Percentiles rank a stretch among this genome's conserved stretches.
Conservation (phyloP, 2,888 invertebrate species). For the Apocheima hispidaria region DNA sequence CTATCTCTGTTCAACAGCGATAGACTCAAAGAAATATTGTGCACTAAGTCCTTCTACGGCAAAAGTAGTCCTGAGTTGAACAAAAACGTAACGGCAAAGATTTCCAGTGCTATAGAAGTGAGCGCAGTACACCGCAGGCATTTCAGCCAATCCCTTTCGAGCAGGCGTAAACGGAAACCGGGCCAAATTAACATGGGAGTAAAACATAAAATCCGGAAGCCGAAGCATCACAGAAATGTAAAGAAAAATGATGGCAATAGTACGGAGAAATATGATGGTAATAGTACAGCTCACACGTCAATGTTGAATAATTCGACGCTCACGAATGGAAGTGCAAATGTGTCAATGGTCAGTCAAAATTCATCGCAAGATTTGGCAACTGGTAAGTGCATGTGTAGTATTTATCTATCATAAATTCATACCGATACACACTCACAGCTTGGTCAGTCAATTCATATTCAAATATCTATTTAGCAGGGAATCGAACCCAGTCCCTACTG, state of each 20-base stretch:
- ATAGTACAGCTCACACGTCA: constrained; percentile 40
- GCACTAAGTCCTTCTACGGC: constrained; percentile 85
- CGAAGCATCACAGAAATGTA: constrained; percentile 77
- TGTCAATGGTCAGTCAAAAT: constrained; percentile 66
- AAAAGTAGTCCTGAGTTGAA: constrained; percentile 78
- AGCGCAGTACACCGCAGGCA: constrained; percentile 57
- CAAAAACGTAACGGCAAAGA: constrained; percentile 61
- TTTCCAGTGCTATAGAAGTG: constrained; percentile 69
- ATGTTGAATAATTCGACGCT: constrained; percentile 50
- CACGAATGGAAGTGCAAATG: constrained; percentile 52
- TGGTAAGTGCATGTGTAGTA: constrained; percentile 59
- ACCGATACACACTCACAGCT: too few species aligned
- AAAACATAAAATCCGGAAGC: constrained; percentile 87
- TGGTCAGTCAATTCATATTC: too few species aligned
- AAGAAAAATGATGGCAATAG: constrained; percentile 27
- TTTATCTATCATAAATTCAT: too few species aligned
- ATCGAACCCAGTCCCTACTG: too few species aligned
- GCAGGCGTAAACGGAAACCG: constrained; percentile 67
- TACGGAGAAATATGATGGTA: constrained; percentile 31
- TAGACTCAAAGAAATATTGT: constrained; percentile 78
- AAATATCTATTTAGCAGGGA: too few species aligned
- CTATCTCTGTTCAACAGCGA: constrained; percentile 78
- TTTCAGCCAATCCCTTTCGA: constrained; percentile 62
- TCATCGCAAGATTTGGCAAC: constrained; percentile 68
- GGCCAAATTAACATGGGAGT: constrained; percentile 90